A percentile compares a stretch with the other conserved stretches of the same genome.
Evolutionary conservation across 2,888 invertebrate species (phyloP).

Genomic region (Pandemis corylana): DNA sequence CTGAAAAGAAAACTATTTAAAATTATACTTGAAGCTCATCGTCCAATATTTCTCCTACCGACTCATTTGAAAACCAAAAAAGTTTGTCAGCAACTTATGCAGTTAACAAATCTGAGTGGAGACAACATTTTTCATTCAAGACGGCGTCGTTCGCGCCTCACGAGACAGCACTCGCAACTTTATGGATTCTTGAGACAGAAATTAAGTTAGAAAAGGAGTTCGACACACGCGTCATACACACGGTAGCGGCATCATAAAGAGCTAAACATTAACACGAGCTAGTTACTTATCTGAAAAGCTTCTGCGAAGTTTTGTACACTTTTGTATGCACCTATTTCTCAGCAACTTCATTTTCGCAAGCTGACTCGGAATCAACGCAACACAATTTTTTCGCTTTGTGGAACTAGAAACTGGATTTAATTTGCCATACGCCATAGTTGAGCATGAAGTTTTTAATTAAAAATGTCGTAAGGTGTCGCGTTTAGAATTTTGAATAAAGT

Average conservation of each 20-base stretch:
- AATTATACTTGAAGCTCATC: background rate
- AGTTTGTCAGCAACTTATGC: constrained; percentile 26
- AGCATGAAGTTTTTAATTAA: constrained; percentile 27
- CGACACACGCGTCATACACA: constrained; percentile 67
- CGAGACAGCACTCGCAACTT: constrained; percentile 68
- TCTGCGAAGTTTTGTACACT: constrained; percentile 73
- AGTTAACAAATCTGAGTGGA: constrained; percentile 42
- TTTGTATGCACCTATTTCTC: constrained; percentile 65
- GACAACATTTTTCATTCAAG: constrained; percentile 59
- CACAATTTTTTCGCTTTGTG: constrained; percentile 33
- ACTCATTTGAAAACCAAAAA: constrained; percentile 17
- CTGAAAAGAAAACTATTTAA: background rate
- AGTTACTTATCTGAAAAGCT: constrained; percentile 78
- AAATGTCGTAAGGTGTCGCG: constrained; percentile 1
- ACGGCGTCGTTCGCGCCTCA: constrained; percentile 52
- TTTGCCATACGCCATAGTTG: constrained; percentile 23
- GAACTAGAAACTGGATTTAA: constrained; percentile 28
- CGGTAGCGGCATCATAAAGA: constrained; percentile 73
- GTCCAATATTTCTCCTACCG: background rate
- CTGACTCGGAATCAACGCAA: constrained; percentile 34
- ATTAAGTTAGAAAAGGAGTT: constrained; percentile 80
- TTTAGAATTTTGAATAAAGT: background rate
- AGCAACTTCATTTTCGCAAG: constrained; percentile 60
- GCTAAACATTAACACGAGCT: constrained; percentile 77
- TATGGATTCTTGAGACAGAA: constrained; percentile 75